These are phyloP conservation scores for Toxotes jaculatrix DNA, from an alignment of 2,113 vertebrate species.

Conservation along the genomic window DNA sequence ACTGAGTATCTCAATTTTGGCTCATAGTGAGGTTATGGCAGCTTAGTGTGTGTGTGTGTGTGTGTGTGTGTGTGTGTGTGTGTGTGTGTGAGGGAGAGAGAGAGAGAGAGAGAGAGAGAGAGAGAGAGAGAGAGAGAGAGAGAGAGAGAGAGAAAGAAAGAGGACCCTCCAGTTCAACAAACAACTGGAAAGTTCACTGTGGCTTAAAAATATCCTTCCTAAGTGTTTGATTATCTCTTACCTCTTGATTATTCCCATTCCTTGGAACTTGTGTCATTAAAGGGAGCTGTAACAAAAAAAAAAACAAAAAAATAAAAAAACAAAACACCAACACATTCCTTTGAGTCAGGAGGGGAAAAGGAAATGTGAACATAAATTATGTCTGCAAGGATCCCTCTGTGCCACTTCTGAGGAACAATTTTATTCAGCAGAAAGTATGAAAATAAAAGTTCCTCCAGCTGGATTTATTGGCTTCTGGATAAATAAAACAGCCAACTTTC, in stretches of 20 bases:
- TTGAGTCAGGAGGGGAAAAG: slow-evolving; percentile 44
- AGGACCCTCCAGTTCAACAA: slow-evolving; percentile 54
- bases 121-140: neutral
- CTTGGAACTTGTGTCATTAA: slow-evolving; percentile 47
- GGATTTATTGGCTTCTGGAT: slow-evolving; percentile 23
- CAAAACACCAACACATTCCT: slow-evolving; percentile 63
- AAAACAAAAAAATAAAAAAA: no score
- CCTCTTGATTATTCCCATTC: slow-evolving; percentile 28
- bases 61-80: slow-evolving; percentile 19
- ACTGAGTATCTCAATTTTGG: slow-evolving; percentile 87
- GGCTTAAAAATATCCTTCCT: slow-evolving; percentile 40
- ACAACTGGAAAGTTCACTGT: slow-evolving; percentile 60
- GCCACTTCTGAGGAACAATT: slow-evolving; percentile 37
- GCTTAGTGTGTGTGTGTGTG: slow-evolving; percentile 16
- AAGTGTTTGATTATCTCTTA: slow-evolving; percentile 45
- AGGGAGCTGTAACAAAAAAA: slow-evolving; percentile 41
- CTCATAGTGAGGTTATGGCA: slow-evolving; percentile 32
- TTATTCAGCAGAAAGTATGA: slow-evolving; percentile 2
- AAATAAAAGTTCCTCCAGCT: neutral
- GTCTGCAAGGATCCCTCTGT: slow-evolving; percentile 30
- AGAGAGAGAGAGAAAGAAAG: slow-evolving; percentile 1
- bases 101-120: slow-evolving; percentile 7
- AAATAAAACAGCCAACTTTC: neutral
- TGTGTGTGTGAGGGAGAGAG: no score
- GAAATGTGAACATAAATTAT: slow-evolving; percentile 59